Conservation (phyloP, 1,140 invertebrate genomes). For the Drosophila kanapiae region DNA sequence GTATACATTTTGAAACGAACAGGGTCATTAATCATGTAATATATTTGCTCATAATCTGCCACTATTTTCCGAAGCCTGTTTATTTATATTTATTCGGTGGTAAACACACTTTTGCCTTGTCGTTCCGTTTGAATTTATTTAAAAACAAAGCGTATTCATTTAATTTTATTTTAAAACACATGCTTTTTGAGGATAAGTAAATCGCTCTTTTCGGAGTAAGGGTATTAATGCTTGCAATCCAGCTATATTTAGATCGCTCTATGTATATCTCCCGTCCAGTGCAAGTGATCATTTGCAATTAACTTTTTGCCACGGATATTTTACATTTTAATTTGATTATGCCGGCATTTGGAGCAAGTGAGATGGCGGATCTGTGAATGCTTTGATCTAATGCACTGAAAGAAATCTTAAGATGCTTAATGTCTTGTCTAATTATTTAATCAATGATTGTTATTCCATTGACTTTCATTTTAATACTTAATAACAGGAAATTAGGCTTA, state of each 20-base stretch:
- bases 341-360: background rate
- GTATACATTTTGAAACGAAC: background rate
- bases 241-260: background rate
- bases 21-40: constrained; percentile 9
- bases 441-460: background rate
- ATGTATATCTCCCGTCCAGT: constrained; percentile 5
- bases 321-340: constrained; percentile 33
- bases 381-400: constrained; percentile 13
- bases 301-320: constrained; percentile 38
- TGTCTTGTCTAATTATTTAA: background rate
- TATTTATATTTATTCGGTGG: background rate
- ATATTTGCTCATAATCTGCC: background rate
- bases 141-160: too few relatives aligned
- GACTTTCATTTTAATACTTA: background rate
- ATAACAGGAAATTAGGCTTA: background rate
- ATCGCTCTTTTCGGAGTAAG: background rate
- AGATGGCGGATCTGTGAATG: background rate
- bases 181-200: background rate
- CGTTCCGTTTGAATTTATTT: background rate
- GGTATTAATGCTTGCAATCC: background rate
- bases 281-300: constrained; percentile 41
- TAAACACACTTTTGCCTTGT: background rate
- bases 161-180: background rate
- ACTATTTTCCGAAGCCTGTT: background rate
- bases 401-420: background rate